Base-by-base conservation (phyloP, 2,113 vertebrate species). In the Platysternon megacephalum region DNA sequence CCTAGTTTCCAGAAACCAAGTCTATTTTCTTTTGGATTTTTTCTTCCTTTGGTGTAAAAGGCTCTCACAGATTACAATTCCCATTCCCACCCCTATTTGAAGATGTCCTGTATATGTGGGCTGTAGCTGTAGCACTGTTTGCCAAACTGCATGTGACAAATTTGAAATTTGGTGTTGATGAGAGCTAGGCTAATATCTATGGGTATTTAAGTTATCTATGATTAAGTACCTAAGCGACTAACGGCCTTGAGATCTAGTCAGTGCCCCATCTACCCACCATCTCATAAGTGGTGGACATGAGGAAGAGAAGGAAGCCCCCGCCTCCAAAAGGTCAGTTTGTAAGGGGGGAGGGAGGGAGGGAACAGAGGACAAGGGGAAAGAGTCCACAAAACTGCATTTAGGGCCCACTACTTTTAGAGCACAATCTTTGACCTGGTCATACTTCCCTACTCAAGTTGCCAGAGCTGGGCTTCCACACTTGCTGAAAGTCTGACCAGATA, bases 201-300 rank as follows among this genome's bases (percentile, higher is more conserved):
- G 32, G 58, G 13, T 65, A 65, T 35, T 16, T 65, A 65, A 14
- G 6, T 32, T 35, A 14, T 8, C 29, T 35, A 35, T 65, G 58
- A 32, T 14, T 7, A 32, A 61, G 12, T 13, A 32, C 58, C 58
- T 61, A 61, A 61, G 29, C 32, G 11, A 61, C 29, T 29, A 65
- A 65, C 8, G 4, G 32, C n/a, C 44, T 65, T 65, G 74, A 78
- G 29, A 86, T 2, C 79, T 78, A 44, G 88, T 78, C 90, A 93
- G 28, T 12, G 21, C 79, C 91, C 86, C 13, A 4, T 32, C 32
- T 14, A 35, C 32, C 58, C 7, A 53, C 39, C 74, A 91, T 4
- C 48, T 49, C 0, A 35, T 78, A 0, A 93, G 29, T 10, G 82
- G 80, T 0, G 0, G 51, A 53, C 2, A 28, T 35, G 78, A 0